Evolutionary conservation across 1,140 invertebrate species (phyloP).

Genomic region (Drosophila punjabiensis): DNA sequence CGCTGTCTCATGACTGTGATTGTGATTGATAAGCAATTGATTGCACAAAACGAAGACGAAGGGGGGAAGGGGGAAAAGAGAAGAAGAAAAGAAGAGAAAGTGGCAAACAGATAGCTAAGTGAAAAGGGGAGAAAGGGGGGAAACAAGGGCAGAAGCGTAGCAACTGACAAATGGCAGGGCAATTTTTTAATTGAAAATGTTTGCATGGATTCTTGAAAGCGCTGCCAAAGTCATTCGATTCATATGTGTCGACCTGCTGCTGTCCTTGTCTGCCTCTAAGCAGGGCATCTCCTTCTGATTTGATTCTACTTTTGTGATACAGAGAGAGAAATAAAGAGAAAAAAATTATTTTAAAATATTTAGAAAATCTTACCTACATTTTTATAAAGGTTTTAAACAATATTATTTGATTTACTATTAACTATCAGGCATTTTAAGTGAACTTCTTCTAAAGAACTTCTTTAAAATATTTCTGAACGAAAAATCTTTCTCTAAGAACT

Average conservation of each 20-base stretch:
- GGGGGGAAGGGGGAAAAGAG: neutral
- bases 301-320: neutral
- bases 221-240: conserved; percentile 63
- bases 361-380: neutral
- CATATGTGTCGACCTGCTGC: conserved; percentile 24
- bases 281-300: neutral
- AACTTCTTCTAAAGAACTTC: no score
- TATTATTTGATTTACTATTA: neutral
- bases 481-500: no score
- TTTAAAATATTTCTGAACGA: no score
- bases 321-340: neutral
- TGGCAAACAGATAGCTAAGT: conserved; percentile 5
- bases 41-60: conserved; percentile 15
- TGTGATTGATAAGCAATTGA: conserved; percentile 80
- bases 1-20: conserved; percentile 71
- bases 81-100: conserved; percentile 2
- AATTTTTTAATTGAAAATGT: conserved; percentile 83
- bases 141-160: conserved; percentile 4
- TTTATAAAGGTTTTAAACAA: neutral
- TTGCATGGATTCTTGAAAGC: conserved; percentile 72
- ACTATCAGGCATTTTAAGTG: no score
- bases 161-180: conserved; percentile 75
- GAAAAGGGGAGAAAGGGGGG: neutral
- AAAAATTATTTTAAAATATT: no score
- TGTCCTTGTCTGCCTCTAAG: neutral